These are phyloP conservation scores for Coturnix japonica DNA, from an alignment of 2,113 vertebrate genomes.

Conservation along the genomic window DNA sequence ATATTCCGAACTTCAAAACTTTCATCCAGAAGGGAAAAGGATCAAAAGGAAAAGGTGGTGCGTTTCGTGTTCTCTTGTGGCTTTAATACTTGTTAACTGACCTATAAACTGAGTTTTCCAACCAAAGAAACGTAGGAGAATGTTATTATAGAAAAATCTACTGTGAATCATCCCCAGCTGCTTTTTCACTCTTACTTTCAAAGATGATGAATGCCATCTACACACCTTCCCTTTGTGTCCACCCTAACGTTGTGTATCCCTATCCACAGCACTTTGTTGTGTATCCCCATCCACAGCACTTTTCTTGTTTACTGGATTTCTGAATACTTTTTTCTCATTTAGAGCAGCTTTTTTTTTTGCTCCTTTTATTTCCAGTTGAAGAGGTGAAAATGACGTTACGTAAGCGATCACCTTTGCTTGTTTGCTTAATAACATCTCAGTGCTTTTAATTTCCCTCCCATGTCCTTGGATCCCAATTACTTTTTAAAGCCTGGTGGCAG, in stretches of 20 bases:
- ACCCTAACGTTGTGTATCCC: not conserved
- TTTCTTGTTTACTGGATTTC: not conserved
- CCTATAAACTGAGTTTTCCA: conserved; percentile 75
- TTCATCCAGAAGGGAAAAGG: conserved; percentile 57
- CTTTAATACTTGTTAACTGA: conserved; percentile 79
- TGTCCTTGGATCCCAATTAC: not conserved
- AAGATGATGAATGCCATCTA: not conserved
- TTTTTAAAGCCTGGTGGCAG: not conserved
- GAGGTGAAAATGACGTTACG: not conserved
- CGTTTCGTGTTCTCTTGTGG: conserved; percentile 71
- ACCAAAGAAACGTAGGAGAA: conserved; percentile 70
- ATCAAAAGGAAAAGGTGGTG: conserved; percentile 71
- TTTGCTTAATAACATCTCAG: not conserved
- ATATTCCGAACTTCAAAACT: conserved; percentile 68
- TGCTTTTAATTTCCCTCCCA: not conserved
- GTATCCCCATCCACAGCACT: not conserved
- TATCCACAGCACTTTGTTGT: not conserved
- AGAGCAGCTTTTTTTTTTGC: conserved; percentile 39
- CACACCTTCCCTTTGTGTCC: conserved; percentile 52
- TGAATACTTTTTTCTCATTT: conserved; percentile 7
- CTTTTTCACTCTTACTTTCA: conserved; percentile 38
- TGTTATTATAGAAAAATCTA: conserved; percentile 68
- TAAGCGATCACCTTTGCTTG: not conserved
- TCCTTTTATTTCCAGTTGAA: conserved; percentile 35
- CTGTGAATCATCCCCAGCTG: conserved; percentile 63